Base-by-base conservation (phyloP, 2,888 invertebrate species). In the Cheilosia urbana region DNA sequence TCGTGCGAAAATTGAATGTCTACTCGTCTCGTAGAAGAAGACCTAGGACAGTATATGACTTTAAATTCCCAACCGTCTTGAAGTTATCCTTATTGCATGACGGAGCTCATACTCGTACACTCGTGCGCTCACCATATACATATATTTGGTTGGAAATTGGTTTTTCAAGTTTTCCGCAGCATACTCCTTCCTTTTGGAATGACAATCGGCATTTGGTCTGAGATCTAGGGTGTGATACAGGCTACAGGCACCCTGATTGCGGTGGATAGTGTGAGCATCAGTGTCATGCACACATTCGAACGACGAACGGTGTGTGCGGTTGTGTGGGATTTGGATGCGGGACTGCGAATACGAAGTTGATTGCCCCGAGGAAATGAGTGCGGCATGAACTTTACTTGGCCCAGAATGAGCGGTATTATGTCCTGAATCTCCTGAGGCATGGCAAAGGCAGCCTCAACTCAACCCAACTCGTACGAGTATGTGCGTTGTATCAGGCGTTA, bases 231-330 rank as follows among this genome's bases (percentile, higher is more conserved):
- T 87, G 87, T 85, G 88, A 88, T 88, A 88, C 13, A 27, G n/a
- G 88, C 88, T 88, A 88, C 13, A 27, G n/a, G 88, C 15, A 40
- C 7, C 1, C n/a, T 88, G 89, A 88, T 89, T 89, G 89, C 88
- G 85, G 87, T 76, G 88, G 45, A 15, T 24, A 60, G 40, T 71
- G 6, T 47, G 42, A 58, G 34, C 24, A 58, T 9, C 11, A 30
- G 51, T 40, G 30, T 30, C 51, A 45, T 68, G 45, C 47, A 71
- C 72, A 83, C 66, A 83, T 62, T 65, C 45, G 51, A 58, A 30
- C 49, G 2, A 4, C 45, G 51, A 58, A 30, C 49, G 2, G 7
- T 15, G 45, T 60, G 60, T 21, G 15, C 11, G 30, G 19, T 17
- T 58, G 34, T 58, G 34, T 17, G 42, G 37, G 53, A 51, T 62